A percentile compares a stretch with the other conserved stretches of the same genome.
Conservation (phyloP, 2,113 vertebrate species). For the Cariama cristata region DNA sequence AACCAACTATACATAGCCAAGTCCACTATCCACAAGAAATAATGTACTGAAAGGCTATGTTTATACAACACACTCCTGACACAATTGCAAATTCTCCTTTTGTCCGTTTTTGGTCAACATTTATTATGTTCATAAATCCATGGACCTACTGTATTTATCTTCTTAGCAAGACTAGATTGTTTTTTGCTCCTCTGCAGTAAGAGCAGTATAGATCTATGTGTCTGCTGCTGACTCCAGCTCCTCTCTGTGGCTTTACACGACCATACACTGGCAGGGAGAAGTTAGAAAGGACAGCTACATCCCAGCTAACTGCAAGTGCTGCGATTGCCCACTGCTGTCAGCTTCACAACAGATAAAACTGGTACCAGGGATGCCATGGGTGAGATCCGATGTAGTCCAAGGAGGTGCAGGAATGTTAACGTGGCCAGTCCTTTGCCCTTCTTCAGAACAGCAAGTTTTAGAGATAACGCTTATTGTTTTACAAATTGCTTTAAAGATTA, state of each 20-base stretch:
- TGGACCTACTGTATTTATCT: not conserved
- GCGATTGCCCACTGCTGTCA: not conserved
- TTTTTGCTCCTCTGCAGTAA: not conserved
- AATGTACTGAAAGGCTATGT: not conserved
- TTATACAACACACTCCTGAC: not conserved
- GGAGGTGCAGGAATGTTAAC: not conserved
- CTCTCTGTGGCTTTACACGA: fast-evolving
- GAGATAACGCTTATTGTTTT: not conserved
- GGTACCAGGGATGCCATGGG: not conserved
- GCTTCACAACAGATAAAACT: not conserved
- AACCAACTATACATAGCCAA: not conserved
- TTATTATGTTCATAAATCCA: not conserved
- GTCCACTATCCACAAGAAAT: not conserved
- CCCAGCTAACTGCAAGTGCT: not conserved
- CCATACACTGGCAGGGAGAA: not conserved
- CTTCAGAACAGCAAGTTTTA: not conserved
- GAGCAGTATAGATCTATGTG: not conserved
- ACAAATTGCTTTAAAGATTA: not conserved
- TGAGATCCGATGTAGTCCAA: fast-evolving
- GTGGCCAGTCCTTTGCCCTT: not conserved
- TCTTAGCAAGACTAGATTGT: not conserved
- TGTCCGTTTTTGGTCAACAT: not conserved
- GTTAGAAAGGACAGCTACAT: not conserved
- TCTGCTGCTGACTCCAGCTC: not conserved
- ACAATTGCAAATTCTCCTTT: not conserved